Percentiles rank a stretch among this genome's conserved stretches.
These are phyloP conservation scores for Apogon talboti DNA, from an alignment of 2,797 vertebrate genomes.

Conservation along the genomic window DNA sequence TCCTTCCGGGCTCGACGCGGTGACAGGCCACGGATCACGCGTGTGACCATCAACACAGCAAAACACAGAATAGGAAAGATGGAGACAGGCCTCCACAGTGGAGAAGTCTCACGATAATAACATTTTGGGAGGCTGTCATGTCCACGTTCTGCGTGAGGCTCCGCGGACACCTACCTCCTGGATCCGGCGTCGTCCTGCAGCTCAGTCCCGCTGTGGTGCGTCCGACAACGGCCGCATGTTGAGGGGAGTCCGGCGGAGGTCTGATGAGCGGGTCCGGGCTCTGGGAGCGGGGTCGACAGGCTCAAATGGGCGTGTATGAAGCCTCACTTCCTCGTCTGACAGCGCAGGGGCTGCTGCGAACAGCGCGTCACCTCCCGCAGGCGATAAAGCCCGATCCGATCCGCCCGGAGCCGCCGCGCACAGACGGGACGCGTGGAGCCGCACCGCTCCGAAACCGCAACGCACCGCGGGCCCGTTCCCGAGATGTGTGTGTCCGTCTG, in stretches of 20 bases:
- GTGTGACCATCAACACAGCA: slow-evolving; percentile 39
- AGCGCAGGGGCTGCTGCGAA: slow-evolving; percentile 60
- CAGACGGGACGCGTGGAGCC: too few species aligned
- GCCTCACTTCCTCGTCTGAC: slow-evolving; percentile 82
- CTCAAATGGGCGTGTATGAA: slow-evolving; percentile 77
- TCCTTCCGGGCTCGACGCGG: neutral
- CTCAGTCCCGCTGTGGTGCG: slow-evolving; percentile 38
- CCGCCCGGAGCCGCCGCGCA: too few species aligned
- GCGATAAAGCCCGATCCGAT: too few species aligned
- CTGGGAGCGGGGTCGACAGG: slow-evolving; percentile 53
- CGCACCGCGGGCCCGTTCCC: slow-evolving; percentile 30
- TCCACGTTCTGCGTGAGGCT: slow-evolving; percentile 13
- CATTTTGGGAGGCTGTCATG: slow-evolving; percentile 22
- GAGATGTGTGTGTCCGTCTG: slow-evolving; percentile 13
- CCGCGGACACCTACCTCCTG: slow-evolving; percentile 53
- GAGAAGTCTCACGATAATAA: slow-evolving; percentile 46
- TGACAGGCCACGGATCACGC: slow-evolving; percentile 57
- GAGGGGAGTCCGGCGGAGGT: slow-evolving; percentile 33
- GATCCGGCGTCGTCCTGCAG: slow-evolving; percentile 57
- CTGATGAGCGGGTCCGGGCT: slow-evolving; percentile 51
- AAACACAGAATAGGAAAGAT: slow-evolving; percentile 49
- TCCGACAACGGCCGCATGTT: slow-evolving; percentile 54
- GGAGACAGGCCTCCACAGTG: slow-evolving; percentile 64
- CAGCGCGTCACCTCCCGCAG: slow-evolving; percentile 58
- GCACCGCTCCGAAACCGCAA: slow-evolving; percentile 14